These are phyloP conservation scores for Mellivora capensis DNA, from an alignment of 2,113 vertebrate species.

Conservation along the genomic window DNA sequence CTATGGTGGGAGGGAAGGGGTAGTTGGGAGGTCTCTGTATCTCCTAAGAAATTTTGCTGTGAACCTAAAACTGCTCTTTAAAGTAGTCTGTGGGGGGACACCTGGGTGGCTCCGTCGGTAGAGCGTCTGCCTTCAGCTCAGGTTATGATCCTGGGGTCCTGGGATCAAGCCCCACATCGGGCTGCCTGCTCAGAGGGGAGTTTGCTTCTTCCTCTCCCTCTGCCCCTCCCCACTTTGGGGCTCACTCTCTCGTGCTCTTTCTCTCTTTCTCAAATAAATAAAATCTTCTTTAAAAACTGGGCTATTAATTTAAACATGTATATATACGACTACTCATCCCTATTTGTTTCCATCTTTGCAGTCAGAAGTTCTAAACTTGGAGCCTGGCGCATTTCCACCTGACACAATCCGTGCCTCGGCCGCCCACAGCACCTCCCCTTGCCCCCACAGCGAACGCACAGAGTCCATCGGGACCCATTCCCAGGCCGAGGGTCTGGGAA, in stretches of 20 bases:
- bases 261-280: not conserved
- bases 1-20: not conserved
- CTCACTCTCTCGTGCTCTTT: not conserved
- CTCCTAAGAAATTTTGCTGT: not conserved
- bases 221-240: too few relatives aligned
- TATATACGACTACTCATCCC: too few relatives aligned
- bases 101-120: too few relatives aligned
- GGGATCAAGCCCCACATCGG: too few relatives aligned
- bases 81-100: not conserved
- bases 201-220: too few relatives aligned
- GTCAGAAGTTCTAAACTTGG: not conserved
- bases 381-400: rapidly evolving
- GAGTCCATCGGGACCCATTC: not conserved
- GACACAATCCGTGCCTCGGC: not conserved
- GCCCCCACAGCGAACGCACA: rapidly evolving
- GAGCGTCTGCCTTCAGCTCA: too few relatives aligned
- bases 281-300: not conserved
- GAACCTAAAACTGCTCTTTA: not conserved
- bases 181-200: too few relatives aligned
- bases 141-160: too few relatives aligned
- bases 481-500: not conserved
- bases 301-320: not conserved
- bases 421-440: not conserved
- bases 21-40: not conserved
- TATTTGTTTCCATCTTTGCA: not conserved